Evolutionary conservation across 2,888 invertebrate species (phyloP).

Genomic region (Caenorhabditis doughertyi): DNA sequence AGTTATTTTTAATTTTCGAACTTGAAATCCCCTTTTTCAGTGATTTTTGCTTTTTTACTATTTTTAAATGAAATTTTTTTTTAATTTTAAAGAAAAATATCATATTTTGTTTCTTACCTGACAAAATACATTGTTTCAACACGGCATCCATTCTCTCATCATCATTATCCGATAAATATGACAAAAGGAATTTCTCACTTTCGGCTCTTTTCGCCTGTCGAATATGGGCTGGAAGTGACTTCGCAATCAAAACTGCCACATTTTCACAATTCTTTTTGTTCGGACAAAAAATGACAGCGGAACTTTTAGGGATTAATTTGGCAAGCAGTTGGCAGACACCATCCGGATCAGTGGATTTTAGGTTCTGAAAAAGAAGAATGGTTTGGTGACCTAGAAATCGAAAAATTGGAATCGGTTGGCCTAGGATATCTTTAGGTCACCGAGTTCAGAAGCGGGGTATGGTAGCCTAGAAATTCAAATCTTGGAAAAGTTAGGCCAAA

Average conservation of each 20-base stretch:
- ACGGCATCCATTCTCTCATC: conserved; percentile 84
- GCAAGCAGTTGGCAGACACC: conserved; percentile 68
- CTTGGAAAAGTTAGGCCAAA: no score
- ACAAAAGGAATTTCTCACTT: conserved; percentile 55
- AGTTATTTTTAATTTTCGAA: no score
- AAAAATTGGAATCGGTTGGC: no score
- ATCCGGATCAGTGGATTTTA: conserved; percentile 69
- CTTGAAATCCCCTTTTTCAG: no score
- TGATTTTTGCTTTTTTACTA: no score
- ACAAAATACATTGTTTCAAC: conserved; percentile 87
- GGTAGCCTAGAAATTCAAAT: no score
- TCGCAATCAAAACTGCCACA: conserved; percentile 89
- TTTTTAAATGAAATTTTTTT: no score
- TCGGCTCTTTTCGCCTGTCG: conserved; percentile 61
- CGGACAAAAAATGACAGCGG: conserved; percentile 94
- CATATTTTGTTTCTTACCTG: no score
- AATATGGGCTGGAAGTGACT: conserved; percentile 85
- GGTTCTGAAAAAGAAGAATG: conserved; percentile 46
- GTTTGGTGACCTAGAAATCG: no score
- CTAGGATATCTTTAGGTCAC: no score
- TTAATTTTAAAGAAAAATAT: no score
- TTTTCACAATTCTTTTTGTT: conserved; percentile 94
- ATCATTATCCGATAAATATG: conserved; percentile 67
- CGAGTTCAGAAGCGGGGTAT: no score
- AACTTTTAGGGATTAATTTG: conserved; percentile 89